These are phyloP conservation scores for Marmota monax DNA, from an alignment of 2,113 vertebrate species.

Conservation along the genomic window DNA sequence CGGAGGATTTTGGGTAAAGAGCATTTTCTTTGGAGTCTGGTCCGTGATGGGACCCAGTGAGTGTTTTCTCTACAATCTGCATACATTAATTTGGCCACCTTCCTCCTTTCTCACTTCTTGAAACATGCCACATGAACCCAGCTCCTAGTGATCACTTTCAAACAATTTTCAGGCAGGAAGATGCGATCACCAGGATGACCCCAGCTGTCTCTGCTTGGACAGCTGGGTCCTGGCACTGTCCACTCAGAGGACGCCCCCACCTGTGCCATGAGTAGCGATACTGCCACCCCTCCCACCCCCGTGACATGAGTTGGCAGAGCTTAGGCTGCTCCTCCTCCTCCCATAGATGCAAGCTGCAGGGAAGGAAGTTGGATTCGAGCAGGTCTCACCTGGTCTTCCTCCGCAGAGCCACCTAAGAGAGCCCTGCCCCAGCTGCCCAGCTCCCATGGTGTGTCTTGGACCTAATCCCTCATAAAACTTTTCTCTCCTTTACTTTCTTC, in stretches of 20 bases:
- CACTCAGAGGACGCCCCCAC: not conserved
- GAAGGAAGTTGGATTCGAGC: not conserved
- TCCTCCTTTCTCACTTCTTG: not conserved
- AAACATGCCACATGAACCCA: not conserved
- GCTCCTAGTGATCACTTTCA: not conserved
- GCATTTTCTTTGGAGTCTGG: slow-evolving; percentile 88
- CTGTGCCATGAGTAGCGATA: too few relatives aligned
- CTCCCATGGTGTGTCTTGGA: not conserved
- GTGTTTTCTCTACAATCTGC: slow-evolving; percentile 66
- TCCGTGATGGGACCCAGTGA: slow-evolving; percentile 86
- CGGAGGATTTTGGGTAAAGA: slow-evolving; percentile 85
- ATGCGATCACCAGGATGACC: not conserved
- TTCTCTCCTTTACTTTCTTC: not conserved
- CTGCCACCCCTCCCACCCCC: too few relatives aligned
- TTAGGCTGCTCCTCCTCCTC: rapidly evolving
- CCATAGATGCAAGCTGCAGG: rapidly evolving
- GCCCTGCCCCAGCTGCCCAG: not conserved
- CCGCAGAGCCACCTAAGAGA: too few relatives aligned
- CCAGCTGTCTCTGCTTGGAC: not conserved
- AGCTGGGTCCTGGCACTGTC: not conserved
- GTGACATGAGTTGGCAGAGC: rapidly evolving
- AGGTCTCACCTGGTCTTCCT: not conserved
- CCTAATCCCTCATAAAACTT: not conserved
- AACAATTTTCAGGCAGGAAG: not conserved
- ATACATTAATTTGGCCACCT: not conserved